Evolutionary conservation across 2,113 vertebrate genomes (phyloP), one percentile per base, ranked within the genome.

Genomic region (Gallinago jamesoni): DNA sequence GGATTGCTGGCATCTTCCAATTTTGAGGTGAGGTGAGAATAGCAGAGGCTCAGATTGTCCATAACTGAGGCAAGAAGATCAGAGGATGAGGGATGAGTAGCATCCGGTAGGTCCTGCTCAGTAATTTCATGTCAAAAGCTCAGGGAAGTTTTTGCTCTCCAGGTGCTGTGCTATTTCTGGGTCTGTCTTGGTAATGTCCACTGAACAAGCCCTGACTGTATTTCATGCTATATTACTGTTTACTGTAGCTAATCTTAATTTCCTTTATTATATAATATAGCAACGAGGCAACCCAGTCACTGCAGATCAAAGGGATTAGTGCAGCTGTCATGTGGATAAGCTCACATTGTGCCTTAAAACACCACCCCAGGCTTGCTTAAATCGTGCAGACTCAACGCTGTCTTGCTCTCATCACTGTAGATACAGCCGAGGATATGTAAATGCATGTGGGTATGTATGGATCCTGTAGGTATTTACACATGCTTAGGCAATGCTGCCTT

Each of bases 171-270:
- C 94, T 93, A 73, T 96, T 96, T 95, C 69, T 92, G 52, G n/a
- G 13, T 84, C 69, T 92, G 77, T 90, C 80, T 88, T 72, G 22
- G 27, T 87, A 85, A 55, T 56, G 87, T 92, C 94, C 87, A 74
- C 84, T 84, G 67, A 95, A 94, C 81, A 94, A 95, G 59, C 62
- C 63, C 50, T 96, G 96, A 95, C 92, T 96, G n/a, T 95, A 55
- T 96, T 96, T 96, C 95, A 89, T 91, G 70, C 84, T 91, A 23
- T 91, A 87, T 95, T 96, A 95, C 81, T 96, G 87, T 96, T 96
- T 96, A 82, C 81, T 87, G 91, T 82, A 89, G 93, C 57, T 96
- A 89, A 96, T 96, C 81, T 85, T 96, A 92, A 96, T 95, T 95
- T 96, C 87, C 90, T 10, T 92, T 96, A 87, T 97, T 97, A 93